A percentile compares a stretch with the other conserved stretches of the same genome.
Conservation (phyloP, 2,888 invertebrate genomes). For the Liodrosophila aerea region DNA sequence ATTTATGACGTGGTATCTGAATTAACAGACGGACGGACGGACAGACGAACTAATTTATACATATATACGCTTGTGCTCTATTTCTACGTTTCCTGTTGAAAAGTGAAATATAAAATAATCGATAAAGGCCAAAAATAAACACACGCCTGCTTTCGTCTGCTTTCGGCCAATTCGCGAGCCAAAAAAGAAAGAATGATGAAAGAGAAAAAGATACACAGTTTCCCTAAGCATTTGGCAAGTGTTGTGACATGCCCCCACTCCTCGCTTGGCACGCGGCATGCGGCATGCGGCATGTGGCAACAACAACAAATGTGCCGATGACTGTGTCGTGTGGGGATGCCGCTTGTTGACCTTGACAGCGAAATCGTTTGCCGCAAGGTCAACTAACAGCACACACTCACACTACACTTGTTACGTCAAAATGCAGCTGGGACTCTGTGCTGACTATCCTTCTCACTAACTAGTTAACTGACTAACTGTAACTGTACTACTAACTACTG, state of each 20-base stretch:
- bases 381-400: constrained; percentile 27
- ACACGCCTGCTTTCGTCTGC: too few species aligned
- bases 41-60: not conserved
- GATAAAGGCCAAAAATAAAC: constrained; percentile 59
- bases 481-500: too few species aligned
- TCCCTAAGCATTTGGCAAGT: constrained; percentile 1
- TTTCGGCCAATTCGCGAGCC: constrained; percentile 22
- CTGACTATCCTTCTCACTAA: too few species aligned
- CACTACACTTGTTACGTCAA: not conserved
- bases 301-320: constrained; percentile 23
- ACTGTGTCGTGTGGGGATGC: constrained; percentile 57
- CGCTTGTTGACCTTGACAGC: constrained; percentile 78
- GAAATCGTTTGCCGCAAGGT: constrained; percentile 63
- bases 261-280: constrained; percentile 1
- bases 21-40: not conserved
- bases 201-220: constrained; percentile 7
- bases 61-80: not conserved
- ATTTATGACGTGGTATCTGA: not conserved
- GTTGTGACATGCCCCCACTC: not conserved
- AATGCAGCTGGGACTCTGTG: too few species aligned
- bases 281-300: constrained; percentile 3
- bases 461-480: too few species aligned
- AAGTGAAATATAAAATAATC: constrained; percentile 39
- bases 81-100: too few species aligned
- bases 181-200: constrained; percentile 11